These are phyloP conservation scores for Drosophila mimica DNA, from an alignment of 2,888 invertebrate genomes.

Conservation along the genomic window DNA sequence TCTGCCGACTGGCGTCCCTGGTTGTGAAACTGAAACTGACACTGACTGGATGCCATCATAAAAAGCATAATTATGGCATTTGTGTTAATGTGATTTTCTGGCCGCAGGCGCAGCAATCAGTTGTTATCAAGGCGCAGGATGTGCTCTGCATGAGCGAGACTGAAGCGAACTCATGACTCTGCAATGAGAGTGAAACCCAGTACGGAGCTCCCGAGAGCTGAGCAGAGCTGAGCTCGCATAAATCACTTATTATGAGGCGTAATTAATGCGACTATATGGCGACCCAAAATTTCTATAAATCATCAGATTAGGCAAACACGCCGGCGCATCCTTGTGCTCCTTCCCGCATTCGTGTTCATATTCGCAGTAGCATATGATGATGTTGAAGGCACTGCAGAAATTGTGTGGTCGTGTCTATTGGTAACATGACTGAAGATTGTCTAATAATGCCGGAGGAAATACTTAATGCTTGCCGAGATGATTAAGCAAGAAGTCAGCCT, in stretches of 20 bases:
- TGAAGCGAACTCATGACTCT: slow-evolving; percentile 34
- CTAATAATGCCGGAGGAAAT: slow-evolving; percentile 61
- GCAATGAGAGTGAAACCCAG: slow-evolving; percentile 16
- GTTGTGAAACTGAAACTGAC: slow-evolving; percentile 25
- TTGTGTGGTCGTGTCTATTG: slow-evolving; percentile 41
- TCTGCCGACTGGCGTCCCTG: slow-evolving; percentile 10
- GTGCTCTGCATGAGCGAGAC: slow-evolving; percentile 27
- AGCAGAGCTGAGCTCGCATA: slow-evolving; percentile 78
- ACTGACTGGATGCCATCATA: slow-evolving; percentile 63
- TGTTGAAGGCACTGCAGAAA: slow-evolving; percentile 28
- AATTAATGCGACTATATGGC: slow-evolving; percentile 85
- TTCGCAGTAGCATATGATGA: slow-evolving; percentile 33
- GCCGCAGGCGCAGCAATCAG: slow-evolving; percentile 73
- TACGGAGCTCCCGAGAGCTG: slow-evolving; percentile 19
- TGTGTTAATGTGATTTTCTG: slow-evolving; percentile 82
- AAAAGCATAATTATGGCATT: slow-evolving; percentile 82
- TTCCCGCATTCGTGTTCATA: neutral
- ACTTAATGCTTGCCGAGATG: slow-evolving; percentile 51
- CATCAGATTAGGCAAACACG: slow-evolving; percentile 84
- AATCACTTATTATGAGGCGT: slow-evolving; percentile 86
- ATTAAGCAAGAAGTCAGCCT: slow-evolving; percentile 39
- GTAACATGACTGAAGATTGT: slow-evolving; percentile 55
- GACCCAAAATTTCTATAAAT: slow-evolving; percentile 85
- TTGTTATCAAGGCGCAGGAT: slow-evolving; percentile 69
- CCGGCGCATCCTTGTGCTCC: slow-evolving; percentile 36